phyloP scores from a whole-genome alignment of 1,140 invertebrate species.

The Cepaea nemoralis region DNA sequence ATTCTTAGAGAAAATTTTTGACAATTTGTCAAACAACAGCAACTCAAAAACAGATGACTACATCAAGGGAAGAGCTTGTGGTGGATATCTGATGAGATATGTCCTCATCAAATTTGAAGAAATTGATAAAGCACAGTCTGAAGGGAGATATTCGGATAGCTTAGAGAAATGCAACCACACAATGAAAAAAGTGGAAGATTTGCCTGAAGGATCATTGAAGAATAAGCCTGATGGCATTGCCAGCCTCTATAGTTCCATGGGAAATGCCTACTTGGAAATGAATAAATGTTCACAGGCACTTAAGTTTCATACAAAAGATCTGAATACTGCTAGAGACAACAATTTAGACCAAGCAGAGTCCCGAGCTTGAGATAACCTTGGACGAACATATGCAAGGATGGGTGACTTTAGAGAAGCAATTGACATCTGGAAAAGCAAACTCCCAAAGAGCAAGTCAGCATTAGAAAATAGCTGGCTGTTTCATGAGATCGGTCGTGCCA shows the following conservation, averaged over 20 bases:
- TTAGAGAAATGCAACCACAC: slow-evolving; percentile 64
- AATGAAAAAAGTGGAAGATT: slow-evolving; percentile 64
- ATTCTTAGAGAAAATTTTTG: slow-evolving; percentile 70
- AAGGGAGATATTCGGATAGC: slow-evolving; percentile 65
- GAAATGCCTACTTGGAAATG: slow-evolving; percentile 71
- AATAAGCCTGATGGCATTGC: slow-evolving; percentile 68
- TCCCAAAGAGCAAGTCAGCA: slow-evolving; percentile 63
- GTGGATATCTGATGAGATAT: slow-evolving; percentile 62
- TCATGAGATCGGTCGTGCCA: slow-evolving; percentile 73
- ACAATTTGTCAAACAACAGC: slow-evolving; percentile 56
- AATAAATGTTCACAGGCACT: slow-evolving; percentile 65
- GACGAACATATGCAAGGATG: slow-evolving; percentile 68
- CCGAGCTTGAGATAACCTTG: slow-evolving; percentile 70
- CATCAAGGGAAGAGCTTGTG: slow-evolving; percentile 64
- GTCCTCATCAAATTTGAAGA: slow-evolving; percentile 66
- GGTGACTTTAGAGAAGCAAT: slow-evolving; percentile 70
- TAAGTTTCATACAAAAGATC: slow-evolving; percentile 66
- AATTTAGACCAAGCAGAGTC: slow-evolving; percentile 68
- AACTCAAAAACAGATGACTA: slow-evolving; percentile 56
- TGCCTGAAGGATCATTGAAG: slow-evolving; percentile 59
- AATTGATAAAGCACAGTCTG: slow-evolving; percentile 70
- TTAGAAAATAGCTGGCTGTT: slow-evolving; percentile 71
- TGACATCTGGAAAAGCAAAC: slow-evolving; percentile 68
- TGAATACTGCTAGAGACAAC: slow-evolving; percentile 63
- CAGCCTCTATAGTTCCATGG: slow-evolving; percentile 70